Conservation (phyloP, 2,113 vertebrate species). For the Lepus timidus region DNA sequence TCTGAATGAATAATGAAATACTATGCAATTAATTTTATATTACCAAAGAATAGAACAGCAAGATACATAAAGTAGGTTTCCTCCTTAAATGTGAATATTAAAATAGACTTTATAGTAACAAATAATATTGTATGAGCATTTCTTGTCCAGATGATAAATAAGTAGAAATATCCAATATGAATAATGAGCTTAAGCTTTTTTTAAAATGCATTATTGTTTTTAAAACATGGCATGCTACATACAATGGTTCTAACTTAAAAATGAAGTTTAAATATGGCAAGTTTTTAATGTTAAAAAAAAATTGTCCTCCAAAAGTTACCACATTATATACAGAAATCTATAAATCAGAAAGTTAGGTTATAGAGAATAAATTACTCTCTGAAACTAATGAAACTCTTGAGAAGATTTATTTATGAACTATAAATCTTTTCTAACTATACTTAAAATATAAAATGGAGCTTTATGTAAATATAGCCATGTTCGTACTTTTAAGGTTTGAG, state of each 20-base stretch:
- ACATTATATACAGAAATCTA: neutral
- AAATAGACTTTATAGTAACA: neutral
- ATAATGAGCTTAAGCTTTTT: neutral
- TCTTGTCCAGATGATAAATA: neutral
- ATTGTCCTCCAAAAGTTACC: neutral
- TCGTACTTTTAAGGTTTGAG: conserved; percentile 63
- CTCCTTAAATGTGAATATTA: conserved; percentile 37
- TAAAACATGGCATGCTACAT: too few species aligned
- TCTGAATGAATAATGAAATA: conserved; percentile 71
- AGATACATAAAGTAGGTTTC: conserved; percentile 34
- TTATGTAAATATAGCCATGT: conserved; percentile 33
- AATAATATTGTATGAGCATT: conserved; percentile 14
- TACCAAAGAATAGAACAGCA: conserved; percentile 48
- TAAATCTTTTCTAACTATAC: conserved; percentile 53
- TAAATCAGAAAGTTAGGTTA: neutral
- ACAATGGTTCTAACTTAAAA: conserved; percentile 9
- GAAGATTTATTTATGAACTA: conserved; percentile 54
- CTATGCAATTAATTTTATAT: conserved; percentile 64
- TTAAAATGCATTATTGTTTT: neutral
- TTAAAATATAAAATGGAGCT: conserved; percentile 2
- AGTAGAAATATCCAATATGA: neutral
- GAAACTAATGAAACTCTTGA: neutral
- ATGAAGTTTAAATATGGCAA: neutral
- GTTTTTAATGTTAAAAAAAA: conserved; percentile 21
- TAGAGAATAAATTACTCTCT: conserved; percentile 43